Conservation (phyloP, 2,888 invertebrate species). For the Oscheius onirici region DNA sequence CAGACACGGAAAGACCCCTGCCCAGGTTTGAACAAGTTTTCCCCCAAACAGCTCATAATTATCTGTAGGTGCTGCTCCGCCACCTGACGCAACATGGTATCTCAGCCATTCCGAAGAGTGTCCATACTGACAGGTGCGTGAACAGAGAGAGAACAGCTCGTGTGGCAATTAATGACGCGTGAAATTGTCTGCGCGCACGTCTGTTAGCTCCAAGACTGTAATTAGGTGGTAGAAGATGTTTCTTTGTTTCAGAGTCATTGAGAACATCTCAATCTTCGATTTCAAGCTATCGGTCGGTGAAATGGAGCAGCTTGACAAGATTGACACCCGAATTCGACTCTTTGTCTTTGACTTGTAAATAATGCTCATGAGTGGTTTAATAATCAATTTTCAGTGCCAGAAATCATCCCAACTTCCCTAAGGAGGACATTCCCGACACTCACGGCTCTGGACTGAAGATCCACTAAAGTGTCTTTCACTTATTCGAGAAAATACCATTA, state of each 20-base stretch:
- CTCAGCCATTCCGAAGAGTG: slow-evolving; percentile 57
- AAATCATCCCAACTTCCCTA: slow-evolving; percentile 46
- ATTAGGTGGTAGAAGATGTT: not conserved
- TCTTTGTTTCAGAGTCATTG: slow-evolving; percentile 41
- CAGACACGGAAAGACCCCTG: slow-evolving; percentile 55
- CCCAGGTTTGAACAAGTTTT: slow-evolving; percentile 41
- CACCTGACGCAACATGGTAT: slow-evolving; percentile 56
- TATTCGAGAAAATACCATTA: not conserved
- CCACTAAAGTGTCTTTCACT: not conserved
- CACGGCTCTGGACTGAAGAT: slow-evolving; percentile 11
- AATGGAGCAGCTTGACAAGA: slow-evolving; percentile 43
- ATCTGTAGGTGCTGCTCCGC: slow-evolving; percentile 50
- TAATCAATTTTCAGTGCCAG: slow-evolving; percentile 33
- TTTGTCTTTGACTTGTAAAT: slow-evolving; percentile 52
- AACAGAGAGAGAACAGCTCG: slow-evolving; percentile 5
- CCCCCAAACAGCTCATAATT: not conserved
- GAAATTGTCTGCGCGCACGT: not conserved
- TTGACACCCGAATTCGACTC: slow-evolving; percentile 42
- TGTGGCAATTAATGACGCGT: slow-evolving; percentile 26
- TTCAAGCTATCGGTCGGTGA: slow-evolving; percentile 57
- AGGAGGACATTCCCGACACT: slow-evolving; percentile 35
- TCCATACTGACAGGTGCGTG: slow-evolving; percentile 43
- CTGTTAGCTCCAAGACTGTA: not conserved
- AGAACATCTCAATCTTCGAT: slow-evolving; percentile 60
- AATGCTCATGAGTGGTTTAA: not conserved